Evolutionary conservation across 2,888 invertebrate genomes (phyloP).

Genomic region (Gerosis bhagava): DNA sequence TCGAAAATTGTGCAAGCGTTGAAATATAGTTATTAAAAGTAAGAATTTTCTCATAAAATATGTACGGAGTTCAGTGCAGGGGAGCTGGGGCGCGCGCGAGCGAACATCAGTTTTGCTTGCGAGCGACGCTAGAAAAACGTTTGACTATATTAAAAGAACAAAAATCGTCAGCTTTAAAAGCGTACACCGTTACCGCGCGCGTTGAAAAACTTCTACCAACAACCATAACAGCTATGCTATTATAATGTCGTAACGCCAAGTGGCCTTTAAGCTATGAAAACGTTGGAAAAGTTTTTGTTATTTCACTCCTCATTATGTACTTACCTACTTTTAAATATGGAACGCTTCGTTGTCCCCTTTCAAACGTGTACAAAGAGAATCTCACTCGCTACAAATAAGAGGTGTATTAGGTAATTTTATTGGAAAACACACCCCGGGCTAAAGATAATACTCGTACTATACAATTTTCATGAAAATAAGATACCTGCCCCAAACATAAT

Average conservation of each 20-base stretch:
- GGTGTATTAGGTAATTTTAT: too few species aligned
- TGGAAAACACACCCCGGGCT: too few species aligned
- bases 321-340: conserved; percentile 25
- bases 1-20: not conserved
- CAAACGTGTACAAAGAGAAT: conserved; percentile 8
- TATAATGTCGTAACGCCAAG: conserved; percentile 50
- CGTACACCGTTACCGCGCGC: conserved; percentile 42
- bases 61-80: conserved; percentile 19
- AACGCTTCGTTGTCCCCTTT: conserved; percentile 16
- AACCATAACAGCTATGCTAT: conserved; percentile 49
- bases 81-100: conserved; percentile 13
- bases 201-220: conserved; percentile 48
- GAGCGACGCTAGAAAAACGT: conserved; percentile 39
- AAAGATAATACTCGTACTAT: too few species aligned
- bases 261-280: conserved; percentile 44
- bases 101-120: conserved; percentile 34
- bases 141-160: conserved; percentile 45
- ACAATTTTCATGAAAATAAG: too few species aligned
- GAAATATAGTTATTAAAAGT: conserved; percentile 11
- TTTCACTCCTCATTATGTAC: conserved; percentile 26
- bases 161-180: conserved; percentile 40
- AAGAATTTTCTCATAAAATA: conserved; percentile 19
- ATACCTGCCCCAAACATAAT: too few species aligned
- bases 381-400: conserved; percentile 4
- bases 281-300: conserved; percentile 29